Percentiles rank a stretch among this genome's conserved stretches.
phyloP scores from a whole-genome alignment of 1,140 invertebrate species.

The Steinernema khuongi region DNA sequence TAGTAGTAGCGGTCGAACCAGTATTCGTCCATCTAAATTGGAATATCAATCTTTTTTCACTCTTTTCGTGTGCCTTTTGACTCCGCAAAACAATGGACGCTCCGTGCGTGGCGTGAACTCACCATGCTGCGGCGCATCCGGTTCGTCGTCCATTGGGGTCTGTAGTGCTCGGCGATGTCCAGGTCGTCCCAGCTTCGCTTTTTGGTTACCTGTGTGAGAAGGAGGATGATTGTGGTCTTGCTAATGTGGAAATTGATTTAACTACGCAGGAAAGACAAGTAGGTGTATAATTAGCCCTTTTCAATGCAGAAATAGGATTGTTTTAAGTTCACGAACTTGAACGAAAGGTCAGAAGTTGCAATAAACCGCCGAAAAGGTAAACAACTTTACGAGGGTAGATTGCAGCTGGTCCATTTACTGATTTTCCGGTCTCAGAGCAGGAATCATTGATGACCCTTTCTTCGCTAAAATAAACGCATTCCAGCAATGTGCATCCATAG shows the following conservation, averaged over 20 bases:
- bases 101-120: neutral
- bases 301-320: no score
- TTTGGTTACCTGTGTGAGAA: slow-evolving; percentile 1
- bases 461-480: neutral
- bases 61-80: neutral
- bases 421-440: no score
- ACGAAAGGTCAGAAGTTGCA: neutral
- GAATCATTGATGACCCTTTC: neutral
- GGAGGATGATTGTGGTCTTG: no score
- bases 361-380: neutral
- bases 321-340: no score
- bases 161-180: neutral
- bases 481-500: neutral
- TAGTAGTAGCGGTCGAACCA: slow-evolving; percentile 42
- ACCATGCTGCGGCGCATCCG: neutral
- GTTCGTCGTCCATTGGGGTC: neutral
- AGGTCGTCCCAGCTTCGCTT: neutral
- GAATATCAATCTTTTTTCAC: slow-evolving; percentile 7
- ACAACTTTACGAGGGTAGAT: no score
- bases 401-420: no score
- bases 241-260: no score
- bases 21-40: slow-evolving; percentile 39
- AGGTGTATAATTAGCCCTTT: no score
- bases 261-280: no score
- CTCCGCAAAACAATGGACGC: neutral